Conservation (phyloP, 2,888 invertebrate species). For the Stictocephala bisonia region DNA sequence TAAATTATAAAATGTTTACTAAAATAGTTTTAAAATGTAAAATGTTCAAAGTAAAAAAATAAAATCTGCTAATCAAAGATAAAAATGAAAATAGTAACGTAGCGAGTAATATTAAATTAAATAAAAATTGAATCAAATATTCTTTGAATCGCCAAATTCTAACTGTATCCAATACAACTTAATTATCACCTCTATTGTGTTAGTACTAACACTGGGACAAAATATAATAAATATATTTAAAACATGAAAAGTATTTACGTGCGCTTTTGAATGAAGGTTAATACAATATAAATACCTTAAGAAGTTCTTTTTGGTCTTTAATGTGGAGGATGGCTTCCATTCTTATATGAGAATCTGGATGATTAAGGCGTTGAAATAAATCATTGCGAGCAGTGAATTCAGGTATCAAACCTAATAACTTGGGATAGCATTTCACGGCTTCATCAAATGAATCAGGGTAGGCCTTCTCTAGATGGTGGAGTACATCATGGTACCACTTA, state of each 20-base stretch:
- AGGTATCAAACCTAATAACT: constrained; percentile 50
- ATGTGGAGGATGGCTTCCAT: constrained; percentile 47
- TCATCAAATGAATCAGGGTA: constrained; percentile 80
- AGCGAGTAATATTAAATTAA: too few species aligned
- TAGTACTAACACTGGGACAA: too few species aligned
- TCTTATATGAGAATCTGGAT: constrained; percentile 66
- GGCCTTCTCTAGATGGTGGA: constrained; percentile 74
- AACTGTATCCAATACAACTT: too few species aligned
- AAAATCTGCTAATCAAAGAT: too few species aligned
- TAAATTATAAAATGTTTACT: too few species aligned
- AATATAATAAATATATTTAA: too few species aligned
- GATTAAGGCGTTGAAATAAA: constrained; percentile 68
- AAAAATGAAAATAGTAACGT: too few species aligned
- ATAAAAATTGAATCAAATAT: too few species aligned
- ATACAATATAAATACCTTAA: constrained; percentile 52
- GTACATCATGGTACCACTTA: constrained; percentile 58
- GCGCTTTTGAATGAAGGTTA: not conserved
- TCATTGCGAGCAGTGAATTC: constrained; percentile 50
- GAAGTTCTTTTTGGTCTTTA: constrained; percentile 47
- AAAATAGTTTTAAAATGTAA: too few species aligned
- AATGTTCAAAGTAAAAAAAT: too few species aligned
- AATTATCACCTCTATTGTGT: too few species aligned
- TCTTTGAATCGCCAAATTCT: too few species aligned
- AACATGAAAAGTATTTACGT: not conserved
- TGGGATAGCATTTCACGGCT: constrained; percentile 45